Conservation (phyloP, 2,888 invertebrate species). For the Watsonalla binaria region DNA sequence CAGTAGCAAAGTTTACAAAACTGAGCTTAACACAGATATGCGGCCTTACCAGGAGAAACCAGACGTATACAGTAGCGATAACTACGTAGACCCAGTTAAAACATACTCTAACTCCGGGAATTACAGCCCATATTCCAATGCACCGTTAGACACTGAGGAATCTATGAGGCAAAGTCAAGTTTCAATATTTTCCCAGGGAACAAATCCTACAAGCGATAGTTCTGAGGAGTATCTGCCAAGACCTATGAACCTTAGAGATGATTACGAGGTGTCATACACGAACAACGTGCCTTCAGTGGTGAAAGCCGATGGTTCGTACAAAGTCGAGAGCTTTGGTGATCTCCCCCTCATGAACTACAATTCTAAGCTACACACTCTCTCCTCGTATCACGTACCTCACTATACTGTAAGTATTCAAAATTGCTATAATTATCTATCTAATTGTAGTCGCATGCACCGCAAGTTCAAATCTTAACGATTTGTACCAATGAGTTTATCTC, state of each 20-base stretch:
- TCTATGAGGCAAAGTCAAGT: conserved; percentile 20
- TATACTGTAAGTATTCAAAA: conserved; percentile 58
- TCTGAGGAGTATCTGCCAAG: conserved; percentile 48
- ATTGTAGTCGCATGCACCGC: not conserved
- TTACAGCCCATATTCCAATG: conserved; percentile 9
- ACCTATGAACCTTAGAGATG: conserved; percentile 53
- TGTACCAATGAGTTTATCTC: too few relatives aligned
- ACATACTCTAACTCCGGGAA: conserved; percentile 2
- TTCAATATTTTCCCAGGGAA: not conserved
- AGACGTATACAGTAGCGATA: not conserved
- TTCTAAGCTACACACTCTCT: conserved; percentile 56
- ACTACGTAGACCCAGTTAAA: conserved; percentile 2
- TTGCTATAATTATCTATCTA: too few relatives aligned
- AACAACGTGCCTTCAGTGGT: conserved; percentile 51
- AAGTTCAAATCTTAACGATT: not conserved
- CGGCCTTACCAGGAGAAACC: not conserved
- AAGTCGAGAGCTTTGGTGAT: conserved; percentile 54
- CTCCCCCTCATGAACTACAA: conserved; percentile 63
- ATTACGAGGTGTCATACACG: conserved; percentile 47
- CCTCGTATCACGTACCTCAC: conserved; percentile 68
- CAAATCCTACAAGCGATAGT: conserved; percentile 16
- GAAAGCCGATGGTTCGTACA: conserved; percentile 42
- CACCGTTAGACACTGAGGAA: conserved; percentile 25
- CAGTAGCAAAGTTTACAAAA: conserved; percentile 15
- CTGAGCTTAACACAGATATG: conserved; percentile 16